Percentiles rank a stretch among this genome's conserved stretches.
Evolutionary conservation across 2,888 invertebrate species (phyloP).

Genomic region (Cerastis rubricosa): DNA sequence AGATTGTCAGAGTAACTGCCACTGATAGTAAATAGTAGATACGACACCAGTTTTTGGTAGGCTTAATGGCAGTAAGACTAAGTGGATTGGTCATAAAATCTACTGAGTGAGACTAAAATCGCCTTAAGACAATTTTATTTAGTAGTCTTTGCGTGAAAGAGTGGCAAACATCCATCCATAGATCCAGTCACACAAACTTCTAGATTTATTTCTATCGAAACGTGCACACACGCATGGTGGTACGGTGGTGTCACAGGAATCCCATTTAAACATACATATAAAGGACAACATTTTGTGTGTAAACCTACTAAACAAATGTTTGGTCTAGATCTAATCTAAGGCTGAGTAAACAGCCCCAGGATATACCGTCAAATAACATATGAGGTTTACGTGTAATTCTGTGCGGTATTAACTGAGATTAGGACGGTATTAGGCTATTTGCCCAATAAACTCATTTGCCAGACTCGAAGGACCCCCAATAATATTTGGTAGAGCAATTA

Average conservation of each 20-base stretch:
- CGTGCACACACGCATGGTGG: no score
- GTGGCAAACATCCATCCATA: background rate
- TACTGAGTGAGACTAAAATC: background rate
- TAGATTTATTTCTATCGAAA: background rate
- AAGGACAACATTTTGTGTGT: slow-evolving; percentile 33
- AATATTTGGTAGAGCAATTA: slow-evolving; percentile 47
- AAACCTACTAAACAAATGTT: slow-evolving; percentile 49
- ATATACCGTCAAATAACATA: slow-evolving; percentile 48
- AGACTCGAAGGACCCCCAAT: slow-evolving; percentile 37
- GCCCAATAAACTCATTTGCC: slow-evolving; percentile 49
- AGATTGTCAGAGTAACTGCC: slow-evolving; percentile 6
- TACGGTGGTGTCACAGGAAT: no score
- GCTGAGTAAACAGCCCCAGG: slow-evolving; percentile 41
- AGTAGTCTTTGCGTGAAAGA: background rate
- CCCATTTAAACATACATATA: background rate
- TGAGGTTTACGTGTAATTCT: slow-evolving; percentile 57
- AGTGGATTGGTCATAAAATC: slow-evolving; percentile 1
- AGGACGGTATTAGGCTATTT: slow-evolving; percentile 52
- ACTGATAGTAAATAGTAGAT: background rate
- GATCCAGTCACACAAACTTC: background rate
- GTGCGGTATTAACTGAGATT: slow-evolving; percentile 56
- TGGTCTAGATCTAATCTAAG: slow-evolving; percentile 58
- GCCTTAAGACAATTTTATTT: background rate
- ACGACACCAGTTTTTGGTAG: background rate
- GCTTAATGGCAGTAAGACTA: background rate